Evolutionary conservation across 92 coral and sea anemone species (phyloP).

Genomic region (Phenganax stokvisi): DNA sequence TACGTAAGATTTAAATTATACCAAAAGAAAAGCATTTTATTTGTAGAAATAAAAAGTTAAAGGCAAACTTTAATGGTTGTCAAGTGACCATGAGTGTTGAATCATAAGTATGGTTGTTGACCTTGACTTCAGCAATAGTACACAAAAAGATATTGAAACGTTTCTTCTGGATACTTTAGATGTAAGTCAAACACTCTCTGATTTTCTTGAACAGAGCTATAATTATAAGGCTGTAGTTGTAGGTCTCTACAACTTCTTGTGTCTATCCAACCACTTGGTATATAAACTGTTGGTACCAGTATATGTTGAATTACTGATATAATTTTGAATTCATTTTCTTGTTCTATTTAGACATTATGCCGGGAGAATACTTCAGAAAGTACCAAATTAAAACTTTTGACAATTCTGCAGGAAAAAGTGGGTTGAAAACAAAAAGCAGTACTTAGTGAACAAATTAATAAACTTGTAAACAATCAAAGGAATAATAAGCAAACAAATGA

Average conservation of each 20-base stretch:
- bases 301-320: not conserved
- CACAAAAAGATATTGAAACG: conserved; percentile 44
- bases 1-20: too few relatives aligned
- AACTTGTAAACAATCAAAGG: too few relatives aligned
- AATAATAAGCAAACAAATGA: not conserved
- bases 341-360: conserved; percentile 57
- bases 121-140: conserved; percentile 3
- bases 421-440: not conserved
- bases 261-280: not conserved
- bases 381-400: conserved; percentile 69
- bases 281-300: not conserved
- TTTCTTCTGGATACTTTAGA: conserved; percentile 71
- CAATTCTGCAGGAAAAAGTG: conserved; percentile 89
- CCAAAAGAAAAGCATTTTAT: too few relatives aligned
- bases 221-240: too few relatives aligned
- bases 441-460: too few relatives aligned
- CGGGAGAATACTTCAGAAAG: conserved; percentile 68
- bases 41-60: too few relatives aligned
- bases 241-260: too few relatives aligned
- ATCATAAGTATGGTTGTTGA: not conserved
- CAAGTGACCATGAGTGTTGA: too few relatives aligned
- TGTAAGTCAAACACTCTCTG: conserved; percentile 45
- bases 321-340: not conserved
- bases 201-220: not conserved
- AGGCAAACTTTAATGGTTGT: too few relatives aligned